Evolutionary conservation across 2,888 invertebrate genomes (phyloP), one percentile per base, ranked within the genome.

Genomic region (Cantharis rustica): DNA sequence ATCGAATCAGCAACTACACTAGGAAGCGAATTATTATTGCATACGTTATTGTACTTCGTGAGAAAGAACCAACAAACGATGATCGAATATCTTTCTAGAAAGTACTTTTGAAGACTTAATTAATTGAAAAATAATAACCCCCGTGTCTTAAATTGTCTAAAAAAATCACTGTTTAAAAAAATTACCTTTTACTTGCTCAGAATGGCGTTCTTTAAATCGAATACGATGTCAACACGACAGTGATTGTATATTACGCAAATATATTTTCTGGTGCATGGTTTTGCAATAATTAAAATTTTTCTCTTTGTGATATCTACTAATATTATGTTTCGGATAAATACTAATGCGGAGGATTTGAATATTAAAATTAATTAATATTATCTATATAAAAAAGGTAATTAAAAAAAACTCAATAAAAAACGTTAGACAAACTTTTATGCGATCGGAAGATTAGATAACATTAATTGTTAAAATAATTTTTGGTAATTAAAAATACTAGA

Each of bases 1-100:
- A 84, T 84, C 84, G 84, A 86, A 85, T 85, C 84, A 82, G 83
- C 84, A 82, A 85, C 86, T 84, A 84, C 85, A 84, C 85, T 85
- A 86, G 85, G 86, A 86, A 86, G 85, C 84, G 83, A 85, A 85
- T 85, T 86, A 86, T 86, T 86, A 85, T 83, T 84, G 82, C 81
- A 81, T 80, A 78, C 82, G 84, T 86, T 85, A 86, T 86, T 86
- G 85, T 85, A 85, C 86, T 84, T 85, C 85, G 84, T 85, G 86
- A 84, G 85, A 85, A 84, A 75, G 47, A 31, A 16, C 15, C 64
- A 66, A 66, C 17, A 66, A 66, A 66, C 23, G 23, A 66, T 66
- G 10, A 23, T 66, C 64, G 16, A 47, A 47, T 47, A 47, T 47
- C 47, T 47, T 47, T 47, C n/a, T 47, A 47, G 47, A 47, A 47